Evolutionary conservation across 1,140 invertebrate species (phyloP).

Genomic region (Vollenhovia emeryi): DNA sequence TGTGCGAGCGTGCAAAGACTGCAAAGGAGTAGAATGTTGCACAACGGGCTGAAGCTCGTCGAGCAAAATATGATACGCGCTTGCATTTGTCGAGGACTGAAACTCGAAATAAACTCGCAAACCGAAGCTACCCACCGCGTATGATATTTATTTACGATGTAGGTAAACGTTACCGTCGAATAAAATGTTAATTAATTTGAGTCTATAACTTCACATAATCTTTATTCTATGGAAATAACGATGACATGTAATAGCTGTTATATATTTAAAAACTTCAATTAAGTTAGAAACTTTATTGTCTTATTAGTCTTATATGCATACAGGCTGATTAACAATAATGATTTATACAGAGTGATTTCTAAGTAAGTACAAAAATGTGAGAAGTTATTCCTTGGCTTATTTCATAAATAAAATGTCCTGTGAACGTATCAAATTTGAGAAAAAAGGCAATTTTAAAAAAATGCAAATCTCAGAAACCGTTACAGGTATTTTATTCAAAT

Average conservation of each 20-base stretch:
- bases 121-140: not conserved
- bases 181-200: not conserved
- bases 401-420: too few relatives aligned
- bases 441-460: too few relatives aligned
- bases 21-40: not conserved
- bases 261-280: not conserved
- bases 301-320: not conserved
- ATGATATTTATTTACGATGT: conserved; percentile 1
- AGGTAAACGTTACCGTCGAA: conserved; percentile 19
- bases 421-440: too few relatives aligned
- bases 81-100: not conserved
- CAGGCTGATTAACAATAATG: too few relatives aligned
- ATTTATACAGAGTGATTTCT: too few relatives aligned
- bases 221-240: too few relatives aligned
- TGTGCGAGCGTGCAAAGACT: too few relatives aligned
- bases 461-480: too few relatives aligned
- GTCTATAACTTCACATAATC: too few relatives aligned
- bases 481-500: too few relatives aligned
- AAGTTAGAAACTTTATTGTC: not conserved
- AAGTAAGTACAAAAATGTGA: too few relatives aligned
- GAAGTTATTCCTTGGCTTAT: too few relatives aligned
- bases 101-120: conserved; percentile 5
- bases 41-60: conserved; percentile 40
- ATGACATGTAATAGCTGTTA: not conserved
- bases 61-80: not conserved